phyloP scores from a whole-genome alignment of 2,113 vertebrate genomes.

The Sakesphorus luctuosus region DNA sequence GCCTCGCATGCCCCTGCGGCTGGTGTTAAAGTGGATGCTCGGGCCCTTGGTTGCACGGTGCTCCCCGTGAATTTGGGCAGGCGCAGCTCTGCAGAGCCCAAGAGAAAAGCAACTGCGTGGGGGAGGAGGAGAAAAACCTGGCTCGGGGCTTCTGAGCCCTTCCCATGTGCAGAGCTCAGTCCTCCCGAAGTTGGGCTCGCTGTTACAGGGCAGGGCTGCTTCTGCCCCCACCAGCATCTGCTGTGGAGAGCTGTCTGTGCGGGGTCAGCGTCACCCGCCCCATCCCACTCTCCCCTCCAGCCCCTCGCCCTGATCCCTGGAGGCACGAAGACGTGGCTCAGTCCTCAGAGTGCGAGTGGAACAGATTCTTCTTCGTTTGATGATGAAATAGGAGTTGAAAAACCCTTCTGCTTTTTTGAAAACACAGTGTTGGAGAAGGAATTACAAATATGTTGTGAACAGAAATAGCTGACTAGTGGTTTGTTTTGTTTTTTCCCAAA shows the following conservation, averaged over 20 bases:
- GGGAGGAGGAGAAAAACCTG: background rate
- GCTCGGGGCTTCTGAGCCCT: background rate
- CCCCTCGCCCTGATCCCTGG: background rate
- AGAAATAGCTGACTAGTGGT: background rate
- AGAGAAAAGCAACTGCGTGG: accelerated
- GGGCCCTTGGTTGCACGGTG: background rate
- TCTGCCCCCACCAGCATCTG: background rate
- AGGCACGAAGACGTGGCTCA: accelerated
- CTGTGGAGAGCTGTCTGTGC: accelerated
- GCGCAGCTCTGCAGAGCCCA: background rate
- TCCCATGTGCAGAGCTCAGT: accelerated
- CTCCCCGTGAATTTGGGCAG: background rate
- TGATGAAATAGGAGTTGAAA: background rate
- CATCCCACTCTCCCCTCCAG: background rate
- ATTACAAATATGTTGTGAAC: background rate
- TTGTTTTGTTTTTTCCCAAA: background rate
- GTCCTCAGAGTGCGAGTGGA: accelerated
- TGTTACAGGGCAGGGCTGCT: background rate
- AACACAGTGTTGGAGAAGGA: background rate
- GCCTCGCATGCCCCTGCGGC: accelerated
- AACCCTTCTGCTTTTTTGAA: background rate
- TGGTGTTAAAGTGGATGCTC: background rate
- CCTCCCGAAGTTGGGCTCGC: background rate
- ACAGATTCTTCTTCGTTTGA: background rate
- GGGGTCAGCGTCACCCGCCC: accelerated